Conservation (phyloP, 2,888 invertebrate species). For the Macrosoma leucophasiata region DNA sequence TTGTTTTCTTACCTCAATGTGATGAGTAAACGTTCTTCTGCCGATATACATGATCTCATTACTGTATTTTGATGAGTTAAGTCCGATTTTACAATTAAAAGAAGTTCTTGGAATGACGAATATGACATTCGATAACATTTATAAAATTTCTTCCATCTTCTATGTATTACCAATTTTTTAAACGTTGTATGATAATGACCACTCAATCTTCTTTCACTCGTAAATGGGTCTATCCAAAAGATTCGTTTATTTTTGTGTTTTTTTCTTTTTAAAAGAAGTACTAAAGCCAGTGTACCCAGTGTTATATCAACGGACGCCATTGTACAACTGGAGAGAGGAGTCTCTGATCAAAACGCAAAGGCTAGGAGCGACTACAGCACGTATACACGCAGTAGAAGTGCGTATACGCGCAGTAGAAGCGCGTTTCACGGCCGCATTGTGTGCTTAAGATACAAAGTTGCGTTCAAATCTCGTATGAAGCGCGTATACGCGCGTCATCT, state of each 20-base stretch:
- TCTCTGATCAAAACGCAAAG: too few species aligned
- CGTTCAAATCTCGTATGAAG: conserved; percentile 14
- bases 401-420: conserved; percentile 9
- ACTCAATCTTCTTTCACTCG: conserved; percentile 18
- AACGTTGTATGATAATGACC: conserved; percentile 20
- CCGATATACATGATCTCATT: conserved; percentile 16
- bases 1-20: conserved; percentile 14
- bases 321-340: conserved; percentile 15
- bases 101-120: conserved; percentile 18
- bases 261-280: conserved; percentile 22
- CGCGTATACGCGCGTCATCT: conserved; percentile 14
- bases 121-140: conserved; percentile 17
- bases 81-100: conserved; percentile 15
- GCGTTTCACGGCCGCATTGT: conserved; percentile 9
- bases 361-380: conserved; percentile 5
- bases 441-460: too few species aligned
- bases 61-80: conserved; percentile 17
- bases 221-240: conserved; percentile 14
- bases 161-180: conserved; percentile 20
- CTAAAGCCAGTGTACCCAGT: conserved; percentile 18
- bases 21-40: conserved; percentile 15
- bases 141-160: conserved; percentile 13
- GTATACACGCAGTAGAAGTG: too few species aligned
- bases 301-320: conserved; percentile 14
- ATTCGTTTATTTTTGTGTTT: conserved; percentile 14